These are phyloP conservation scores for Cetonia aurata DNA, from an alignment of 2,888 invertebrate species.

Conservation along the genomic window DNA sequence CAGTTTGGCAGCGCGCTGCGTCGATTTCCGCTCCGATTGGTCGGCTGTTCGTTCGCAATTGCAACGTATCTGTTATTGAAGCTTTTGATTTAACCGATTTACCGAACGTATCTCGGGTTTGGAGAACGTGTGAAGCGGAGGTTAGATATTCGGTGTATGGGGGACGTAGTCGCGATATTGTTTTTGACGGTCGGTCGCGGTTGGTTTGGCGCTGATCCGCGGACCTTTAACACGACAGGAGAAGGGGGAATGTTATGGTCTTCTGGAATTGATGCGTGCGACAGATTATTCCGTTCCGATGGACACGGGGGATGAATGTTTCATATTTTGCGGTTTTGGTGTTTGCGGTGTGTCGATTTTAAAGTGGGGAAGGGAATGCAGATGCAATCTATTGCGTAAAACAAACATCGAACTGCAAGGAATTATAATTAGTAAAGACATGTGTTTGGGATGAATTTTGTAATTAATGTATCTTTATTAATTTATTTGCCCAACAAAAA, in stretches of 20 bases:
- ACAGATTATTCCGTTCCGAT: constrained; percentile 1
- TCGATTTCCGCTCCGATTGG: constrained; percentile 47
- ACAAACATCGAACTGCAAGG: too few relatives aligned
- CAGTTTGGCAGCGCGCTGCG: not conserved
- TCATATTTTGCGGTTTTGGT: constrained; percentile 3
- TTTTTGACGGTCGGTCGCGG: constrained; percentile 21
- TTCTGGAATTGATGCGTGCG: constrained; percentile 17
- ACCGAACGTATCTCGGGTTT: too few relatives aligned
- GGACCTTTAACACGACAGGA: constrained; percentile 3
- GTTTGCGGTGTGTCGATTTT: too few relatives aligned
- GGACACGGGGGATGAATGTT: not conserved
- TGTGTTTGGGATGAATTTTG: too few relatives aligned
- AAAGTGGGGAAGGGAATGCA: too few relatives aligned
- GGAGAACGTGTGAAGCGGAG: too few relatives aligned
- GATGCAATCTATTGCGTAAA: too few relatives aligned
- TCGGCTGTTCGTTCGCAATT: constrained; percentile 56
- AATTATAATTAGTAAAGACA: too few relatives aligned
- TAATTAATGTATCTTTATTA: too few relatives aligned
- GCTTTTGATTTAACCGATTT: constrained; percentile 60
- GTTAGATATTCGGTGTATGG: too few relatives aligned
- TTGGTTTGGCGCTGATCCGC: constrained; percentile 22
- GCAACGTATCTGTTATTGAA: constrained; percentile 63
- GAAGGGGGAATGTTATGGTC: constrained; percentile 2
- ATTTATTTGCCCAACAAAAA: too few relatives aligned
- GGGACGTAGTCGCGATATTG: not conserved